Evolutionary conservation across 1,140 invertebrate species (phyloP), one percentile per base, ranked within the genome.

Genomic region (Rhizoglyphus robini): DNA sequence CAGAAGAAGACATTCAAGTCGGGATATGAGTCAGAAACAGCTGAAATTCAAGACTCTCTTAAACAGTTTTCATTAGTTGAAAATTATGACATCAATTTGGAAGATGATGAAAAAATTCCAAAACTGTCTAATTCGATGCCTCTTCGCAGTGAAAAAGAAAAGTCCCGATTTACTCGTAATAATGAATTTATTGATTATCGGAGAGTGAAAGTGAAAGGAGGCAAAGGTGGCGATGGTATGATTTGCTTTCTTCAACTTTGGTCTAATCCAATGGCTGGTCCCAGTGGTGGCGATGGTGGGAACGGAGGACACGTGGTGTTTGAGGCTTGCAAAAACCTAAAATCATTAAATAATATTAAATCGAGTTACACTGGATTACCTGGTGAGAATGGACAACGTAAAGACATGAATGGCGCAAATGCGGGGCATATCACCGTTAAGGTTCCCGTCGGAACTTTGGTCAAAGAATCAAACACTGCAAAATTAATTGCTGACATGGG

Each of bases 231-330:
- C 1, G 82, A 98, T 80, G 96, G 96, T 0, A 83, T 81, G 67
- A 84, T 96, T 65, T 88, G 88, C 0, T 95, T 99, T 74, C 72
- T 90, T 2, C 83, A 80, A 62, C 72, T 87, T 11, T 90, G 81
- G 78, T 77, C 77, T 20, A 92, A 93, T 72, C 89, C 92, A 68
- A 80, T 79, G 66, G 94, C 88, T 0, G 96, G 96, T 5, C 94
- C 95, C 0, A 89, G 94, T 78, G 95, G 95, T 3, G 96, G 94
- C 0, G 89, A 98, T 78, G 96, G 95, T 13, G 96, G 96, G 4
- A 83, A 93, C 74, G 96, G 96, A n/a, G 95, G 89, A 0, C 95
- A 98, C 79, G 86, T 99, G 1, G 83, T 99, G 57, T 90, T 77
- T 66, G 57, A 81, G 82, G 83, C 86, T 20, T 79, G 81, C 8